A percentile compares a stretch with the other conserved stretches of the same genome.
Evolutionary conservation across 2,797 vertebrate genomes (phyloP).

Genomic region (Sebastes itinus): DNA sequence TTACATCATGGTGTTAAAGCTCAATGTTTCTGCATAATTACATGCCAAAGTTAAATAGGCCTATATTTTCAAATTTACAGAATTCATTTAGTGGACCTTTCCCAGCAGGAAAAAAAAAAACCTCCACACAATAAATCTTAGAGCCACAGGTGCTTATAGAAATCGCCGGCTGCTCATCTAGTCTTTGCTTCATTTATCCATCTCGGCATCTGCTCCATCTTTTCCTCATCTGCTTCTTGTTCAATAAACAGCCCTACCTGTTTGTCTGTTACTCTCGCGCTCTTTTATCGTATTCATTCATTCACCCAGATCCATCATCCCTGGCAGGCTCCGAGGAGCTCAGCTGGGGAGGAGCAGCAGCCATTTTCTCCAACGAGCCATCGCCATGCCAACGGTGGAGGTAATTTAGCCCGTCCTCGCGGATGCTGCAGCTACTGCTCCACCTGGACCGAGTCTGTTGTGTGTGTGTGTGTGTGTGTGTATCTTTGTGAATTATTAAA

Average conservation of each 20-base stretch:
- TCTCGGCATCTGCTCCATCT: slow-evolving; percentile 10
- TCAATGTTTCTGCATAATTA: neutral
- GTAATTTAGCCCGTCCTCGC: slow-evolving; percentile 49
- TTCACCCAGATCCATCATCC: slow-evolving; percentile 62
- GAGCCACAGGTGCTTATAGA: slow-evolving; percentile 28
- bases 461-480: neutral
- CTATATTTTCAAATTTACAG: neutral
- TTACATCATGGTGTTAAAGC: neutral
- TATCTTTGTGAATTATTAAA: slow-evolving; percentile 47
- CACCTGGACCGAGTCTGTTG: slow-evolving; percentile 31
- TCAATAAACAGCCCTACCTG: slow-evolving; percentile 32
- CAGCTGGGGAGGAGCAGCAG: slow-evolving; percentile 62
- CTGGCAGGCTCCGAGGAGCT: slow-evolving; percentile 58
- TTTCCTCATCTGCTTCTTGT: slow-evolving; percentile 20
- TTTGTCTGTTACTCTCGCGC: slow-evolving; percentile 25
- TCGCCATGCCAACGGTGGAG: slow-evolving; percentile 66
- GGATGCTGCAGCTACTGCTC: slow-evolving; percentile 20
- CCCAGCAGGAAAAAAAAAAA: neutral
- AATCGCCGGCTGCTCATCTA: neutral
- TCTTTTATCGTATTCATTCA: slow-evolving; percentile 63
- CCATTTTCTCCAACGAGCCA: slow-evolving; percentile 66
- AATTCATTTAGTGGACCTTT: neutral
- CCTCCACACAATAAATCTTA: neutral
- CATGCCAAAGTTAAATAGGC: neutral
- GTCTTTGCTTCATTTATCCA: slow-evolving; percentile 16